Evolutionary conservation across 2,797 vertebrate genomes (phyloP), one percentile per base, ranked within the genome.

Genomic region (Myotis vivesi): DNA sequence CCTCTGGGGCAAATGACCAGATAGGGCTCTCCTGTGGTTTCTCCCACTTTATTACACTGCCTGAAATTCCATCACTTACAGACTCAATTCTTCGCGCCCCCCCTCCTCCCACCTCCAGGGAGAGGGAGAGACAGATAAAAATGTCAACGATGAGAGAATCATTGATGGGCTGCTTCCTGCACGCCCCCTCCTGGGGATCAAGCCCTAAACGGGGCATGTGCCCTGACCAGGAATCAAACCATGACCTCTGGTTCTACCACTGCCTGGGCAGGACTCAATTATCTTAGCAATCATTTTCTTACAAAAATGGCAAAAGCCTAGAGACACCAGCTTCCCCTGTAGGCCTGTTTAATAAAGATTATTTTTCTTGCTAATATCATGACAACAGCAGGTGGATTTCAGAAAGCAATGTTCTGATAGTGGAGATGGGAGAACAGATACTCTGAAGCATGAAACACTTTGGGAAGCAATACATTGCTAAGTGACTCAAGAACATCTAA

Each of bases 251-350:
- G 25, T 30, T 59, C 25, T 15, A 30, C 12, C 59, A 30, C 59
- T 30, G 59, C 12, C 25, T 62, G 28, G 59, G 28, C 59, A 62
- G 28, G 28, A 82, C 55, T 90, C 59, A 76, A 55, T 22, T 75
- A 36, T 55, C 44, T 91, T 68, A 86, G 86, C 69, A 46, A 66
- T 2, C 8, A 89, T 22, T 33, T 77, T 92, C 55, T 36, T 86
- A 88, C 6, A 94, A 93, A 96, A 96, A 79, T 44, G 23, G 11
- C 49, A 72, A 44, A 20, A 57, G 12, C 4, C 57, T 38, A 83
- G 53, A 75, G 71, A 86, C 16, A 57, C 4, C 11, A 38, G 59
- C 62, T 92, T 86, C 30, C 20, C 33, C 30, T 53, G 5, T 36
- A 91, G 69, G 8, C 36, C 66, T 92, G 5, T 93, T 75, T 77